Percentiles rank a stretch among this genome's conserved stretches.
Evolutionary conservation across 2,888 invertebrate species (phyloP).

Genomic region (Erannis defoliaria): DNA sequence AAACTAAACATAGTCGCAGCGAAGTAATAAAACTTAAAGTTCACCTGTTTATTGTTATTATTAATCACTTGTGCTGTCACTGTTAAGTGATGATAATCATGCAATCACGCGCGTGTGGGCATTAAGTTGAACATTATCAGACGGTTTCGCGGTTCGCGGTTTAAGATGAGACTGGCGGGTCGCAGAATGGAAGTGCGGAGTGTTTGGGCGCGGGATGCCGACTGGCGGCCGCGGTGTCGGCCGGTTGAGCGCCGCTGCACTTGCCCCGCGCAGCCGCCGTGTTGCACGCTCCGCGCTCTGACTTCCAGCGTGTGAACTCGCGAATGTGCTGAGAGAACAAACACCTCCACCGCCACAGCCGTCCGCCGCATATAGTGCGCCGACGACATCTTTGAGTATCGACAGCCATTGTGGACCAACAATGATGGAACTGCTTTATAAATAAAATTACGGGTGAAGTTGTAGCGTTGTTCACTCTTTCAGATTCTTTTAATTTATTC

Average conservation of each 20-base stretch:
- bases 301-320: conserved; percentile 45
- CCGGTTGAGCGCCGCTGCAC: conserved; percentile 53
- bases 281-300: conserved; percentile 39
- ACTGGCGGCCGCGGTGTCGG: conserved; percentile 62
- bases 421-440: conserved; percentile 29
- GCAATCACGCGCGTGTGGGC: conserved; percentile 73
- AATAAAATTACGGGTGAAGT: conserved; percentile 28
- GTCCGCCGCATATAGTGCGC: conserved; percentile 41
- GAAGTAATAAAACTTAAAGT: conserved; percentile 63
- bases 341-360: conserved; percentile 34
- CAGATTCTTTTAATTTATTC: too few species aligned
- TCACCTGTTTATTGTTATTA: conserved; percentile 76
- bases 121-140: conserved; percentile 55
- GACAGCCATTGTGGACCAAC: conserved; percentile 32
- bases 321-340: conserved; percentile 50
- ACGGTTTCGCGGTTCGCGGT: conserved; percentile 50
- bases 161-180: conserved; percentile 37
- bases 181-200: conserved; percentile 32
- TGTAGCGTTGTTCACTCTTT: conserved; percentile 7
- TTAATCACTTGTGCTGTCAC: conserved; percentile 78
- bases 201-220: conserved; percentile 60
- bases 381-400: conserved; percentile 43
- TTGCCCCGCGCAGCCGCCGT: conserved; percentile 78
- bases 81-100: conserved; percentile 69
- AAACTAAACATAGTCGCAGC: conserved; percentile 56